Conservation (phyloP, 2,797 vertebrate species). For the Mallotus villosus region DNA sequence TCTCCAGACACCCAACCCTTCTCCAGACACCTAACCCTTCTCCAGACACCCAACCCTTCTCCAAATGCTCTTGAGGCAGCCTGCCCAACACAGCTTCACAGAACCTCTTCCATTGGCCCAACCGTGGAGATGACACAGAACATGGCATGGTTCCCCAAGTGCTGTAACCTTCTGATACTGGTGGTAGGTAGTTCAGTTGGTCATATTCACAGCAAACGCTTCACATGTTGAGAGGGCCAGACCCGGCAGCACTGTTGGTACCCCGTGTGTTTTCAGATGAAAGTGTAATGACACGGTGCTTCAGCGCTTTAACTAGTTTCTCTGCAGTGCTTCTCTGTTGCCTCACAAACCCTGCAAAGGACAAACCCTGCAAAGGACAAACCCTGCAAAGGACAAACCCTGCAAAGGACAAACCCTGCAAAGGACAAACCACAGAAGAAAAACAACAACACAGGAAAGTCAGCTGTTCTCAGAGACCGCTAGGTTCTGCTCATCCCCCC, state of each 20-base stretch:
- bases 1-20: constrained; percentile 35
- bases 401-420: no score
- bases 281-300: background rate
- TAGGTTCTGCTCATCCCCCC: background rate
- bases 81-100: constrained; percentile 3
- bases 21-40: constrained; percentile 35
- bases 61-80: constrained; percentile 20
- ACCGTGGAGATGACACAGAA: constrained; percentile 11
- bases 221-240: background rate
- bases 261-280: background rate
- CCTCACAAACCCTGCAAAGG: constrained; percentile 21
- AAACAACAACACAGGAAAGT: constrained; percentile 3
- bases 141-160: background rate
- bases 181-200: background rate
- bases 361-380: no score
- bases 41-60: constrained; percentile 31
- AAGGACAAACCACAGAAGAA: background rate
- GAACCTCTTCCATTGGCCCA: background rate
- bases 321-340: constrained; percentile 27
- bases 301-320: background rate
- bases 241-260: background rate
- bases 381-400: no score
- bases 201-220: background rate
- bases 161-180: background rate
- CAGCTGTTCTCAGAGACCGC: background rate